Base-by-base conservation (phyloP, 2,113 vertebrate genomes). In the Lutjanus erythropterus region DNA sequence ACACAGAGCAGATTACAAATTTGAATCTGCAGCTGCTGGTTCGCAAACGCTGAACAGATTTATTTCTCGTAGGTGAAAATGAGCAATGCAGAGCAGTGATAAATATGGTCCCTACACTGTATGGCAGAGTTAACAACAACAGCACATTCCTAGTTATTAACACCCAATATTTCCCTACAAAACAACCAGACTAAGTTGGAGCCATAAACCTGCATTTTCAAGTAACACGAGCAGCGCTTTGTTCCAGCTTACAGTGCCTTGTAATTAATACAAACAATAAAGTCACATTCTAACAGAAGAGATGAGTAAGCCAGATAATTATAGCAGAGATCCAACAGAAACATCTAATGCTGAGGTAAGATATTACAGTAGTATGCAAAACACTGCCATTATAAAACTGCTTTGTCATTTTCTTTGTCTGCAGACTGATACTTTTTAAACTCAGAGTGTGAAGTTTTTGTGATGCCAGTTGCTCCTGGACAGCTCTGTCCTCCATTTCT, bases 1-100 rank as follows among this genome's bases (percentile, higher is more conserved):
- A 77, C 76, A 64, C 59, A 25, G 49, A 71, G 81, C 68, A 60
- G 53, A 89, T 81, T 73, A 83, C 68, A 79, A 56, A 81, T 86
- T 14, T 61, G 50, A 86, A 90, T 67, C 44, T 47, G 58, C 82
- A 88, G 85, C 87, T 86, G 83, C 81, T 59, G 68, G 55, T 67
- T 64, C 37, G 71, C 56, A 78, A 50, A 71, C 2, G 60, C 61
- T 64, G 71, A 56, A 62, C 18, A 15, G 62, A 82, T 80, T 76
- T 73, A 88, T 80, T 80, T 81, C 59, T 46, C 33, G 56, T 55
- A 58, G 62, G 49, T 41, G 61, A 72, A 78, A 81, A 86, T 35
- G 55, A 83, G 77, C 27, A 33, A 18, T 14, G 39, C 50, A 1
- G 29, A 0, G 2, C 1, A 16, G 71, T 60, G 76, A 81, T 75